Evolutionary conservation across 2,888 invertebrate genomes (phyloP), one percentile per base, ranked within the genome.

Genomic region (Protonemura montana): DNA sequence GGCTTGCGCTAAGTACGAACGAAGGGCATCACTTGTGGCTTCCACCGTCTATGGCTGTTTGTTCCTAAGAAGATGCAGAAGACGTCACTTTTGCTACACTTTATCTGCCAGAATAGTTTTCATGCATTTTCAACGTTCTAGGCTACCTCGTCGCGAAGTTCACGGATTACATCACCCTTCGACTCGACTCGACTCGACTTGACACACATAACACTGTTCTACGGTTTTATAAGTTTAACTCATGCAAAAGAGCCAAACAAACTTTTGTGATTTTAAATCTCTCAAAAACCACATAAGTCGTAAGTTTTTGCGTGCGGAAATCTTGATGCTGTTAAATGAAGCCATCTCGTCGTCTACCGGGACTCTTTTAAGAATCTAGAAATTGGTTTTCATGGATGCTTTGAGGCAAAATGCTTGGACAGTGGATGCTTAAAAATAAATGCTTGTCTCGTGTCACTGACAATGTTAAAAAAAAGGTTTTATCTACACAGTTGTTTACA

Each of bases 231-330:
- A 59, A 59, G 59, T 59, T 59, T 3, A 59, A 21, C 59, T 59
- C 21, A 21, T 59, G 59, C 59, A 59, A 59, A 59, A 59, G 59
- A 59, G 59, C 3, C 59, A 59, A 59, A 13, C 59, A 59, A 59
- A 59, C 59, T 59, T 59, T 59, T 59, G 59, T 59, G 59, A 59
- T 59, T 59, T 21, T 59, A 59, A 59, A 59, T 59, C 59, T 59
- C 59, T 59, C 59, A 13, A 59, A 59, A 59, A 59, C 59, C 59
- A 21, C 59, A 59, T 21, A 59, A 10, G 59, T 21, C 21, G 6
- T 2, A 59, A 59, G 59, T 59, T 59, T 59, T 59, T 59, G 13
- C 6, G 21, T 21, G 21, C 21, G 21, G 59, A 59, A 59, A 59
- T 59, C 21, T 21, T 21, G 1, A 21, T 59, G 59, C 21, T 2